Conservation (phyloP, 2,113 vertebrate genomes). For the Climacteris rufus region DNA sequence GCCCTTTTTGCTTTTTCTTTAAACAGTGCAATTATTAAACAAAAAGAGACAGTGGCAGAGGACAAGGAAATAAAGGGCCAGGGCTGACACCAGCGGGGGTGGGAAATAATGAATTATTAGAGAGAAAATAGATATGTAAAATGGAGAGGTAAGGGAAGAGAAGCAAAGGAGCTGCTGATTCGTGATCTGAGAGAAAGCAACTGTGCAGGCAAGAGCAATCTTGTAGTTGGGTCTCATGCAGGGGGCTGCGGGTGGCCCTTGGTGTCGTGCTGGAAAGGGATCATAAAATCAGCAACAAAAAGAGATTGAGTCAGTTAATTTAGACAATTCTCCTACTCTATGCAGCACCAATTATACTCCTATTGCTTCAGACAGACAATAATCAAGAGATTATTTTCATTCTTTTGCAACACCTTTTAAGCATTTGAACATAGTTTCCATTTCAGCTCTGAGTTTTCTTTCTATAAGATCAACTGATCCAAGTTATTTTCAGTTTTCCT, state of each 20-base stretch:
- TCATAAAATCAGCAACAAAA: neutral
- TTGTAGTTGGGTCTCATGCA: neutral
- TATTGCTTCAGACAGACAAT: neutral
- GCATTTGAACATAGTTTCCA: neutral
- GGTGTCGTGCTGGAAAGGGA: neutral
- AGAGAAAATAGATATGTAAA: neutral
- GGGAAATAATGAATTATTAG: neutral
- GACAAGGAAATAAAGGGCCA: neutral
- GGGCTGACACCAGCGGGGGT: neutral
- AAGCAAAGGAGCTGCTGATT: neutral
- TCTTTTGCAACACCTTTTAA: neutral
- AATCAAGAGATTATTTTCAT: neutral
- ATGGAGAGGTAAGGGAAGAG: neutral
- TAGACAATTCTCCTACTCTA: neutral
- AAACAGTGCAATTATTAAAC: neutral
- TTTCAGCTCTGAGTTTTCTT: neutral
- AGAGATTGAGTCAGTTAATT: neutral
- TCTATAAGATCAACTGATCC: neutral
- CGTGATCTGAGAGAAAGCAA: neutral
- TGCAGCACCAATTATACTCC: neutral
- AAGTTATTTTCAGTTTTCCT: neutral
- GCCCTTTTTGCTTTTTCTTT: neutral
- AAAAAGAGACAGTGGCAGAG: neutral
- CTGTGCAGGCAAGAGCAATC: rapidly evolving
- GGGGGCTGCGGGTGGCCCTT: neutral